Conservation (phyloP, 2,797 vertebrate genomes). For the Mallotus villosus region DNA sequence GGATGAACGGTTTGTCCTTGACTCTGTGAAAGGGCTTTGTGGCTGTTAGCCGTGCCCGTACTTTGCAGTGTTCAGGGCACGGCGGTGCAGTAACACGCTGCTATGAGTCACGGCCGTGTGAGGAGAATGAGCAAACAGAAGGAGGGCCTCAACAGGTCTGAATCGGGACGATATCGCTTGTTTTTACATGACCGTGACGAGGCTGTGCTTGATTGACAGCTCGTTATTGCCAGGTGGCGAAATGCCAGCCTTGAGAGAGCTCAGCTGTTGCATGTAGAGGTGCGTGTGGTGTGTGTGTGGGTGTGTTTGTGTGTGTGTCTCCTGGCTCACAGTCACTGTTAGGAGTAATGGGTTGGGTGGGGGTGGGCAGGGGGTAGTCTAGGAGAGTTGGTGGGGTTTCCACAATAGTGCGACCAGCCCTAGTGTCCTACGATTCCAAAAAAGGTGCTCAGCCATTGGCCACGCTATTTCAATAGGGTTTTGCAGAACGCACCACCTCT, state of each 20-base stretch:
- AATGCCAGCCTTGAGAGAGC: background rate
- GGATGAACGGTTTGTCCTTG: background rate
- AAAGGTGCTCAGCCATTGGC: background rate
- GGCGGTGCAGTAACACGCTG: too few relatives aligned
- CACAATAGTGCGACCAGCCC: background rate
- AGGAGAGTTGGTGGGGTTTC: background rate
- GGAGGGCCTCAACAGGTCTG: too few relatives aligned
- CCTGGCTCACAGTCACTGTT: background rate
- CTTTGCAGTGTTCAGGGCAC: too few relatives aligned
- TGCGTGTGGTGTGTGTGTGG: too few relatives aligned
- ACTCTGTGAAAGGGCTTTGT: too few relatives aligned
- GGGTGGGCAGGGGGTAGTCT: background rate
- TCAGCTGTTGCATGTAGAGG: slow-evolving; percentile 1
- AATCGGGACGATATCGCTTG: too few relatives aligned
- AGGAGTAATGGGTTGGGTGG: background rate
- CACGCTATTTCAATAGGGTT: background rate
- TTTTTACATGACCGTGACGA: too few relatives aligned
- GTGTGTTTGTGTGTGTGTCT: background rate
- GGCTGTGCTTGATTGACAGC: too few relatives aligned
- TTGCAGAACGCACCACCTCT: background rate
- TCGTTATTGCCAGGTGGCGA: too few relatives aligned
- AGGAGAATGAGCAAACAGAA: too few relatives aligned
- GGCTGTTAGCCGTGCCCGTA: too few relatives aligned
- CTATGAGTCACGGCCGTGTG: too few relatives aligned
- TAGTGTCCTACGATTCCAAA: background rate